Base-by-base conservation (phyloP, 2,113 vertebrate species). In the Poeciliopsis retropinna region DNA sequence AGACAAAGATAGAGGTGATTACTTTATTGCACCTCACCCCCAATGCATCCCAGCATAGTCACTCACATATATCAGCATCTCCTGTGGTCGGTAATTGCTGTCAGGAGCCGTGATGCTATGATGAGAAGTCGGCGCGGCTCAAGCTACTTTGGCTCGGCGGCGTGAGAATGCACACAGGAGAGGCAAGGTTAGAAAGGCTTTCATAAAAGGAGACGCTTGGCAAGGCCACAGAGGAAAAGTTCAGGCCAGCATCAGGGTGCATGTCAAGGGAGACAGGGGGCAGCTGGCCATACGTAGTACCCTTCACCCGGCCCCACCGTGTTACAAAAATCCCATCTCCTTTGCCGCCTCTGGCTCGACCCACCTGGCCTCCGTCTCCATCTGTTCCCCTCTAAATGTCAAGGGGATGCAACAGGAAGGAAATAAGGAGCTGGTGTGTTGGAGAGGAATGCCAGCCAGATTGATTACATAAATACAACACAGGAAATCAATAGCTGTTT, bases 361-460 rank as follows among this genome's bases (percentile, higher is more conserved):
- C 76, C 85, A 81, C 87, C 83, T 28, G 31, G 76, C 82, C 83
- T 83, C 83, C 85, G 75, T 70, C 85, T 82, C 89, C 88, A 93
- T 92, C 90, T 92, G 89, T 90, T 92, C 85, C 81, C 83, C 73
- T 88, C 77, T 67, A 85, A 91, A 89, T 88, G 86, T 88, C 85
- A 85, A 78, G 69, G 51, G 84, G 79, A 87, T 73, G 81, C 78
- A 85, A 65, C 83, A 66, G 73, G 76, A 81, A 75, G 79, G 76
- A 82, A 83, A 75, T 72, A 60, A 70, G 27, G 71, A 76, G 76
- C 74, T 73, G 78, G 80, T 68, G 79, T 67, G 63, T 57, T 37
- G 68, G 74, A 75, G 68, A 82, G 64, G 51, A 82, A 79, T 29
- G 30, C 64, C 37, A 47, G 69, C 47, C 25, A 31, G 34, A 81